Evolutionary conservation across 2,797 vertebrate genomes (phyloP), one percentile per base, ranked within the genome.

Genomic region (Oceanodroma leucorhoa): DNA sequence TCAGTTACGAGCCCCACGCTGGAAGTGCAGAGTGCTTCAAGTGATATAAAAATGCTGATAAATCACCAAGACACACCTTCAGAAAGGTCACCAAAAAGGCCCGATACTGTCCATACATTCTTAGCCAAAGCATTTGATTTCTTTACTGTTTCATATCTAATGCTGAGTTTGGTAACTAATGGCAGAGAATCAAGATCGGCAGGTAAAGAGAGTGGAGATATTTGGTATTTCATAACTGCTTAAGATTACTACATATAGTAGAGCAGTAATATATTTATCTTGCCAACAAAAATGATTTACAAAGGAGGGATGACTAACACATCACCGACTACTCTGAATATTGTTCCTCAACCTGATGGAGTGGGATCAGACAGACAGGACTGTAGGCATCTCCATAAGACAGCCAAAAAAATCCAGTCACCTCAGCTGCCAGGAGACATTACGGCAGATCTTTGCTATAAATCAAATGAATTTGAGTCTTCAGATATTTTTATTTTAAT

Each of bases 401-500:
- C 71, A 93, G 65, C 36, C 50, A 41, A 55, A 82, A 92, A 67
- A 57, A 21, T 13, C 34, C 54, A 76, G 55, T 41, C 81, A 83
- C 38, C 45, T 89, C 60, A 72, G 36, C 64, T 82, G 81, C 83
- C 94, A 80, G 6, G 51, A 89, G 45, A 85, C 34, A 13, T 69
- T 21, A 46, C 36, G 13, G 46, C 36, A 61, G 13, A 76, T 85
- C 86, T 72, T 27, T 41, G 54, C 77, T 7, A 32, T 10, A 76
- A 93, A 93, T 83, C 96, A 91, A 80, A 67, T 32, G 50, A 93
- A 91, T 20, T 7, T 29, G 14, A 85, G 77, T 77, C 75, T 83
- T 84, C 84, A 48, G 93, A 81, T 76, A 72, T 29, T 69, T 83
- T 92, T 84, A 84, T 88, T 95, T 94, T 82, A 95, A 93, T 94